Conservation (phyloP, 2,797 vertebrate genomes). For the Halcyon chelicuti region DNA sequence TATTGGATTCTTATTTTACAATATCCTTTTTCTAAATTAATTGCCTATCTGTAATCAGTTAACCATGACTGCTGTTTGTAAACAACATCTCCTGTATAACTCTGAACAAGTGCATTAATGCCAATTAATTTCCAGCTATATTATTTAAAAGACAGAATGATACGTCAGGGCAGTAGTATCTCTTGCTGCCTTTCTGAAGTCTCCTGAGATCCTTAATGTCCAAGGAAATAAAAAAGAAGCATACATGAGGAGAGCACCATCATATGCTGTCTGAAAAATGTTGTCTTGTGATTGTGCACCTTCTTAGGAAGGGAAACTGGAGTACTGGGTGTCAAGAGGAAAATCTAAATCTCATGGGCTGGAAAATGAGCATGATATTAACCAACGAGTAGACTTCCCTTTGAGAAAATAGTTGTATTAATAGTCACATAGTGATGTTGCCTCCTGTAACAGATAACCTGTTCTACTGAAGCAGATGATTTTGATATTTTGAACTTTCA, state of each 20-base stretch:
- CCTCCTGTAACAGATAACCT: not conserved
- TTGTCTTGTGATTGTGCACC: not conserved
- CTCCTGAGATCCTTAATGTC: not conserved
- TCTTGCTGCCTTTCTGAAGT: not conserved
- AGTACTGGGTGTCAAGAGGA: not conserved
- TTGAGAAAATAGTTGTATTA: not conserved
- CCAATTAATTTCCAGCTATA: conserved; percentile 36
- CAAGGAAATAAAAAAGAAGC: not conserved
- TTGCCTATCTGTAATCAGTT: conserved; percentile 60
- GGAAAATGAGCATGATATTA: not conserved
- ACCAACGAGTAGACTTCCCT: not conserved
- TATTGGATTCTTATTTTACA: conserved; percentile 52
- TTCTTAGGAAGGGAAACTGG: not conserved
- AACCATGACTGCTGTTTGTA: conserved; percentile 49
- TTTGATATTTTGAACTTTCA: not conserved
- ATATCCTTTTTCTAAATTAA: conserved; percentile 66
- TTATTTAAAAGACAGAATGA: not conserved
- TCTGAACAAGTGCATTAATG: conserved; percentile 53
- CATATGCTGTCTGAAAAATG: not conserved
- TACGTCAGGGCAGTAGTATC: not conserved
- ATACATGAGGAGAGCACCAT: not conserved
- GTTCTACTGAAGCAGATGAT: not conserved
- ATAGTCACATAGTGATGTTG: not conserved
- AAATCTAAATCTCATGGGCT: not conserved
- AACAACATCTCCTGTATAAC: conserved; percentile 39